phyloP scores from a whole-genome alignment of 2,113 vertebrate species.

The Amphiprion percula region DNA sequence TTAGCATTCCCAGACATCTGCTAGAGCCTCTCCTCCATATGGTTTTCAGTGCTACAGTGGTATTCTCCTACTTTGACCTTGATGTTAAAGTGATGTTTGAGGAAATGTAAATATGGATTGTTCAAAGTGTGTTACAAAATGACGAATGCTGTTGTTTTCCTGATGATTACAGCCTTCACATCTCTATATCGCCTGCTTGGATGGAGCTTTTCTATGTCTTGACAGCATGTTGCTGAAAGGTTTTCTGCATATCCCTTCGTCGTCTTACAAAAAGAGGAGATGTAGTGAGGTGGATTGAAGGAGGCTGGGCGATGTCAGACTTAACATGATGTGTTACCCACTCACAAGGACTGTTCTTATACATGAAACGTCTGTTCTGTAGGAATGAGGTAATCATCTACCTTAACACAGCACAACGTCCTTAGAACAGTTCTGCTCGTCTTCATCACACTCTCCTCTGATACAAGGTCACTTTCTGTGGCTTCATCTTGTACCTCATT shows the following conservation, averaged over 20 bases:
- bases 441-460: conserved; percentile 16
- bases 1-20: no score
- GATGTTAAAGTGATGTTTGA: background rate
- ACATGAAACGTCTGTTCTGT: conserved; percentile 4
- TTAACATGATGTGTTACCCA: conserved; percentile 16
- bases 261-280: no score
- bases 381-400: conserved; percentile 16
- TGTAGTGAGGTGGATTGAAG: background rate
- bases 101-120: background rate
- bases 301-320: conserved; percentile 22
- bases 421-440: conserved; percentile 1
- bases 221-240: no score
- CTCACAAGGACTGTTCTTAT: conserved; percentile 27
- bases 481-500: conserved; percentile 59
- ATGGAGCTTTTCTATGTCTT: background rate
- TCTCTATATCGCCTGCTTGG: background rate
- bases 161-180: no score
- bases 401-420: conserved; percentile 4
- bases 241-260: background rate
- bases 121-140: background rate
- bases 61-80: no score
- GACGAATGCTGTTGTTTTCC: no score
- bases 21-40: no score
- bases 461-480: conserved; percentile 59
- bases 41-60: no score